Base-by-base conservation (phyloP, 2,797 vertebrate species). In the Philypnodon macrostomus region DNA sequence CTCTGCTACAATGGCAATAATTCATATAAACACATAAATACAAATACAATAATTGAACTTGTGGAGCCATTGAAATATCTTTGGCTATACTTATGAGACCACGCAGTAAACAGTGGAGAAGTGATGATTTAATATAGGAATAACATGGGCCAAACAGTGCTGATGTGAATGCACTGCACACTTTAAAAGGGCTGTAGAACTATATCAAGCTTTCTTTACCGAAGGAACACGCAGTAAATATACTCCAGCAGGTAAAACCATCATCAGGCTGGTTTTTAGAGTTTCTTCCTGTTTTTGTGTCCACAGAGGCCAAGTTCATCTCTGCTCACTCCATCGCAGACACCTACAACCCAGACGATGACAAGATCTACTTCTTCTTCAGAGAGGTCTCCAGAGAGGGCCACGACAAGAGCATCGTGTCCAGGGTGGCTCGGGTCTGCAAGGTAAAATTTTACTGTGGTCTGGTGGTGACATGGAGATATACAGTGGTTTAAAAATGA, bases 351-450 rank as follows among this genome's bases (percentile, higher is more conserved):
- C 93, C 93, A 41, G 95, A 99, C 39, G 97, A 98, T 55, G 96
- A 98, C 70, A 98, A 99, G 89, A 94, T 98, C 63, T 98, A 99
- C 87, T 97, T 99, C 77, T 99, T 99, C 86, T 99, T 98, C 80
- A 95, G 94, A 4, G 97, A 99, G 84, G 89, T 91, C 48, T 94
- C 94, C 4, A 93, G 92, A 75, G 95, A 98, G 51, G 89, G 93
- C 39, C 91, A 88, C 45, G 95, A 97, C 88, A 98, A 94, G 80
- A 91, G 86, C 38, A 91, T 98, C 65, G 86, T 97, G 69, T 97
- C 96, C 52, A 88, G 95, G n/a, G 95, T 99, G 64, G 97, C 94
- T 53, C 93, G 96, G 62, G 93, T 98, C 69, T 98, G 97, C 84
- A 94, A 97, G 92, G 96, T 93, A 83, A 93, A 90, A 44, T 67